A percentile compares a stretch with the other conserved stretches of the same genome.
Conservation (phyloP, 2,888 invertebrate genomes). For the Campoplex nolae region DNA sequence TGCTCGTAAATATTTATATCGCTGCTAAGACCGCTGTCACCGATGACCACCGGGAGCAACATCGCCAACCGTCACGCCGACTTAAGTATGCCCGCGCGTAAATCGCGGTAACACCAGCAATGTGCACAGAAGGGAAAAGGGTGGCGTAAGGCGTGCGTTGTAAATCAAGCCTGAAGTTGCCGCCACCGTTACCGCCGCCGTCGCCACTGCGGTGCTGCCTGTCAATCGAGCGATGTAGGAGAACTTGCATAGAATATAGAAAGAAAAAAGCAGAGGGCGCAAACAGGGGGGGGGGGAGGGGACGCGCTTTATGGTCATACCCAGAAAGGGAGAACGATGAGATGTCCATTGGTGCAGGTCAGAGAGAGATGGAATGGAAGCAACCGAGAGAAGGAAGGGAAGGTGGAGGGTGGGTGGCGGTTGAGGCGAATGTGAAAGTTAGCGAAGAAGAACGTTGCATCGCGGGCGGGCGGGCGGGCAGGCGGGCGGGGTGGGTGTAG, state of each 20-base stretch:
- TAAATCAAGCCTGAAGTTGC: slow-evolving; percentile 35
- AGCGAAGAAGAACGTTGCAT: slow-evolving; percentile 38
- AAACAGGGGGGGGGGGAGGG: slow-evolving; percentile 64
- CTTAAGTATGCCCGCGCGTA: slow-evolving; percentile 60
- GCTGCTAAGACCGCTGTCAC: slow-evolving; percentile 23
- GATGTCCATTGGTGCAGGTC: background rate
- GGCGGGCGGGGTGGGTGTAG: background rate
- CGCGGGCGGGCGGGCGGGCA: background rate
- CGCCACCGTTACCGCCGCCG: background rate
- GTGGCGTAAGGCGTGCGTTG: slow-evolving; percentile 55
- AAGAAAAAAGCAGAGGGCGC: slow-evolving; percentile 48
- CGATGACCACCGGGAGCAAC: slow-evolving; percentile 6
- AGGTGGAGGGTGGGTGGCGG: background rate
- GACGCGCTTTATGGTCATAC: slow-evolving; percentile 24
- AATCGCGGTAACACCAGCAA: slow-evolving; percentile 61
- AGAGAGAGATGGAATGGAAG: slow-evolving; percentile 38
- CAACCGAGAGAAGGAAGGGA: background rate
- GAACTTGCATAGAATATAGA: slow-evolving; percentile 31
- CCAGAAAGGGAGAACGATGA: slow-evolving; percentile 33
- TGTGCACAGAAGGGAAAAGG: slow-evolving; percentile 43
- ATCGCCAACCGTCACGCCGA: slow-evolving; percentile 21
- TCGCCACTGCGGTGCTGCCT: background rate
- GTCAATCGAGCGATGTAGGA: slow-evolving; percentile 38
- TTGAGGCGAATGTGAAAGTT: slow-evolving; percentile 25
- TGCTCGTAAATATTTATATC: background rate